Conservation (phyloP, 2,113 vertebrate species). For the Ellobius talpinus region DNA sequence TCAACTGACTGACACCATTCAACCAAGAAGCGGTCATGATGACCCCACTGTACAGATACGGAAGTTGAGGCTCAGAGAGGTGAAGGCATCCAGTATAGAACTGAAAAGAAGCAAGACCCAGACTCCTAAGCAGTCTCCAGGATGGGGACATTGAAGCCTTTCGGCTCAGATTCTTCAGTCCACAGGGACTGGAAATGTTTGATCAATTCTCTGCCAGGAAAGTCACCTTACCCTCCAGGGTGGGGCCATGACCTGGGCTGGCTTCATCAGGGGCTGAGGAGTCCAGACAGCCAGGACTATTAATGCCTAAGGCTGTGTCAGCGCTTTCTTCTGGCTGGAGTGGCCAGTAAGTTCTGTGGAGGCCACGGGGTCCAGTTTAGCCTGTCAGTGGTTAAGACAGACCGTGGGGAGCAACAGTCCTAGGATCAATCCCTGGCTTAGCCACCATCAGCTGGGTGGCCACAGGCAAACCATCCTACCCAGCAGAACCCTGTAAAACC, state of each 20-base stretch:
- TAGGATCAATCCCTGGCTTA: not conserved
- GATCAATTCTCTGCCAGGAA: not conserved
- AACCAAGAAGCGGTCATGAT: fast-evolving
- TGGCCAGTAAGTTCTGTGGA: not conserved
- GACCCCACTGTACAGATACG: not conserved
- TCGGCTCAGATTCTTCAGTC: not conserved
- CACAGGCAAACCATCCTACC: not conserved
- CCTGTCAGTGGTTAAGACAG: not conserved
- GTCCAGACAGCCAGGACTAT: slow-evolving; percentile 20
- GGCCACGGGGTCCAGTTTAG: not conserved
- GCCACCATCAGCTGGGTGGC: not conserved
- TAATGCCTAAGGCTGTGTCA: slow-evolving; percentile 69
- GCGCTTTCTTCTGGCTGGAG: not conserved
- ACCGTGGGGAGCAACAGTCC: not conserved
- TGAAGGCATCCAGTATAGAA: not conserved
- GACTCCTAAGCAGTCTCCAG: not conserved
- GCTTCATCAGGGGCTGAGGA: not conserved
- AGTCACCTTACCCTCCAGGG: not conserved
- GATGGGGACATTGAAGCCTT: not conserved
- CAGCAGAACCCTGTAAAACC: not conserved
- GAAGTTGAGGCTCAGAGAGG: not conserved
- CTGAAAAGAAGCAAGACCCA: not conserved
- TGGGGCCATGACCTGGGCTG: not conserved
- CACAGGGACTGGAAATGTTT: not conserved
- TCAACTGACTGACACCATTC: fast-evolving